These are phyloP conservation scores for Procambarus virginalis DNA, from an alignment of 1,140 invertebrate genomes.

Conservation along the genomic window DNA sequence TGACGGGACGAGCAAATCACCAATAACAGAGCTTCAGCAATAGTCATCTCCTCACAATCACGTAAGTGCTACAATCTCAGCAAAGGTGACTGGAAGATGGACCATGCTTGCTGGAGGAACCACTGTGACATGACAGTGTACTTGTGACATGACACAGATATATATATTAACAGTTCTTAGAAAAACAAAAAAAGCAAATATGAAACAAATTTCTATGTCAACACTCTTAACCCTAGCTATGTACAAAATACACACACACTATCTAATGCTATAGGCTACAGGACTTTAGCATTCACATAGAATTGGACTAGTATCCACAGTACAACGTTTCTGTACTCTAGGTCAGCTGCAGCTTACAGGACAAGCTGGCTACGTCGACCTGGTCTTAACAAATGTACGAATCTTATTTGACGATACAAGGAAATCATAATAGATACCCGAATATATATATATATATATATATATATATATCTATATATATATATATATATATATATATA, in stretches of 20 bases:
- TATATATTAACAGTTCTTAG: too few relatives aligned
- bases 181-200: not conserved
- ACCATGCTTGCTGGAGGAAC: too few relatives aligned
- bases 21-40: too few relatives aligned
- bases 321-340: not conserved
- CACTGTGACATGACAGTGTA: too few relatives aligned
- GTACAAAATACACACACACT: slow-evolving; percentile 36
- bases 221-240: slow-evolving; percentile 18
- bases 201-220: not conserved
- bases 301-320: slow-evolving; percentile 24
- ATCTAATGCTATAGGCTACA: slow-evolving; percentile 22
- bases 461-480: too few relatives aligned
- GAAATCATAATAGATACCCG: not conserved
- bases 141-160: too few relatives aligned
- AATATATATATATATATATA: too few relatives aligned
- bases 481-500: too few relatives aligned
- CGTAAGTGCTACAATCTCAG: too few relatives aligned
- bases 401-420: not conserved
- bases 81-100: too few relatives aligned
- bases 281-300: slow-evolving; percentile 27
- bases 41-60: too few relatives aligned
- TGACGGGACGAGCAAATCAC: not conserved
- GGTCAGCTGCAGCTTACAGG: not conserved
- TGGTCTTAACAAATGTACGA: not conserved
- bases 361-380: not conserved